Evolutionary conservation across 2,888 invertebrate genomes (phyloP).

Genomic region (Bombyx huttoni): DNA sequence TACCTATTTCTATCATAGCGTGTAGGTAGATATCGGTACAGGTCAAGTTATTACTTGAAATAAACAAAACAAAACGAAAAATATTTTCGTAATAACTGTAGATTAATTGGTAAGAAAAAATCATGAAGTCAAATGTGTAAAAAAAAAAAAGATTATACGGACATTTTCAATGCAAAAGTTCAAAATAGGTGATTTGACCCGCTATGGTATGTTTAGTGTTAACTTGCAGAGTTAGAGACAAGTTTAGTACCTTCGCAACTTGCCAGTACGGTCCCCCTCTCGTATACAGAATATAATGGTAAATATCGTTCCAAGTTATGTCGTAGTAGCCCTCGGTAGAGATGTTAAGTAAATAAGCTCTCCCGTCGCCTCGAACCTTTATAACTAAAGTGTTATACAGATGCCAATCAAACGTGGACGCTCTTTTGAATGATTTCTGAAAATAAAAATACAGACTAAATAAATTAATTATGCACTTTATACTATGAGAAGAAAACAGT

Average conservation of each 20-base stretch:
- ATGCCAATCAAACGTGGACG: constrained; percentile 80
- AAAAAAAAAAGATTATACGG: too few relatives aligned
- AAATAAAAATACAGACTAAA: constrained; percentile 17
- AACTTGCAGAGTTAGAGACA: background rate
- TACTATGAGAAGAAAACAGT: too few relatives aligned
- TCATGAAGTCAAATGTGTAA: too few relatives aligned
- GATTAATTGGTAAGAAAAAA: too few relatives aligned
- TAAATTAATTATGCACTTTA: background rate
- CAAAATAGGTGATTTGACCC: too few relatives aligned
- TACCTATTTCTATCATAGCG: too few relatives aligned
- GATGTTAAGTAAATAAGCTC: constrained; percentile 89
- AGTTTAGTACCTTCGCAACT: constrained; percentile 77
- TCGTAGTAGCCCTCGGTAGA: constrained; percentile 84
- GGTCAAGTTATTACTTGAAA: too few relatives aligned
- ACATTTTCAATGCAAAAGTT: too few relatives aligned
- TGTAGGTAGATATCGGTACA: too few relatives aligned
- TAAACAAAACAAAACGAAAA: too few relatives aligned
- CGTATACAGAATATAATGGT: constrained; percentile 89
- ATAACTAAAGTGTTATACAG: constrained; percentile 82
- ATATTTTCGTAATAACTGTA: too few relatives aligned
- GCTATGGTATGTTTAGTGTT: too few relatives aligned
- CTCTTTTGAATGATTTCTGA: constrained; percentile 86
- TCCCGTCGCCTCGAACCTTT: constrained; percentile 93
- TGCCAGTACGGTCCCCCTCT: constrained; percentile 99
- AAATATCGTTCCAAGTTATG: constrained; percentile 90